Conservation (phyloP, 2,797 vertebrate species). For the Lagocephalus sceleratus region DNA sequence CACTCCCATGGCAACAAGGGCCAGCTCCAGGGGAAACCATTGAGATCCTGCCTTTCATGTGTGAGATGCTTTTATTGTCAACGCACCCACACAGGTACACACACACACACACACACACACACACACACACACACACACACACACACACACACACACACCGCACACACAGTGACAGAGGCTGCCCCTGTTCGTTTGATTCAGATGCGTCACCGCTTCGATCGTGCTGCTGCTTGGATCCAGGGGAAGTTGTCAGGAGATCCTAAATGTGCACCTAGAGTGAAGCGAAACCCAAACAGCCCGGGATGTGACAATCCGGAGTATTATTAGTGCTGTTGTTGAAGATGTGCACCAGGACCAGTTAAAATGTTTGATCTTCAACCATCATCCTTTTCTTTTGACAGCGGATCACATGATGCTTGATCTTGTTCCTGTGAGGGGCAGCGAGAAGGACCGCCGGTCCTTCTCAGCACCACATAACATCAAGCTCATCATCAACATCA, state of each 20-base stretch:
- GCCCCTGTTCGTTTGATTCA: constrained; percentile 57
- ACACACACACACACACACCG: constrained; percentile 60
- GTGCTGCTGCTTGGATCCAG: constrained; percentile 26
- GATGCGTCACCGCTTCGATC: constrained; percentile 41
- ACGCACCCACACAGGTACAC: constrained; percentile 52
- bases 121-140: constrained; percentile 59
- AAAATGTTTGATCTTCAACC: too few species aligned
- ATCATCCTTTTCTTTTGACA: too few species aligned
- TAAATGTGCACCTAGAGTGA: constrained; percentile 33
- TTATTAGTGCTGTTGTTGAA: background rate
- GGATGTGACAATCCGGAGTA: too few species aligned
- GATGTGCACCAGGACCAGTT: too few species aligned
- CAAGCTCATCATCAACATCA: too few species aligned
- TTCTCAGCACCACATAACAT: too few species aligned
- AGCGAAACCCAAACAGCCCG: constrained; percentile 3
- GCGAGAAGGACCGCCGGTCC: too few species aligned
- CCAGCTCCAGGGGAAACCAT: constrained; percentile 71
- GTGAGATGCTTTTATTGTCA: constrained; percentile 72
- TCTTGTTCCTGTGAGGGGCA: too few species aligned
- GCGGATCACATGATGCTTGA: too few species aligned
- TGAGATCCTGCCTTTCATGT: constrained; percentile 79
- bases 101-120: constrained; percentile 62
- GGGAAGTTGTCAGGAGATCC: constrained; percentile 36
- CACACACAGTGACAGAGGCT: constrained; percentile 58
- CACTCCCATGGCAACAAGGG: constrained; percentile 76